Evolutionary conservation across 2,888 invertebrate genomes (phyloP).

Genomic region (Ennomos erosarius): DNA sequence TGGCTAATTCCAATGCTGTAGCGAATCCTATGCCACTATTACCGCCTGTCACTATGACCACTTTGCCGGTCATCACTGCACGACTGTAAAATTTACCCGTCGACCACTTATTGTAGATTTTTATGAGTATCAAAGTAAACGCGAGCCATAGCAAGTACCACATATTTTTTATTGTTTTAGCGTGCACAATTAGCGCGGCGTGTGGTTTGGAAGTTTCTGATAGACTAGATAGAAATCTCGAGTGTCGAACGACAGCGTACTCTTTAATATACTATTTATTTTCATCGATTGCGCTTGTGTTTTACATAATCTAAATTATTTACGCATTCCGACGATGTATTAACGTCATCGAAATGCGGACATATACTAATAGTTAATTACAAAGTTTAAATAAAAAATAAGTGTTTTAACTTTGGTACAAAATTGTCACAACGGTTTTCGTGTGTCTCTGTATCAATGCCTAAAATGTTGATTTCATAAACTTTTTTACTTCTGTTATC

Average conservation of each 20-base stretch:
- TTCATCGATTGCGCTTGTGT: conserved; percentile 1
- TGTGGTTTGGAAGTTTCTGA: conserved; percentile 18
- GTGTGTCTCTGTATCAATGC: no score
- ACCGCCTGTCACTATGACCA: conserved; percentile 91
- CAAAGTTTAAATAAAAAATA: no score
- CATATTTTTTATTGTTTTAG: conserved; percentile 42
- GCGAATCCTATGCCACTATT: conserved; percentile 94
- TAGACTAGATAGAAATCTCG: conserved; percentile 18
- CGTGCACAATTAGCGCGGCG: conserved; percentile 4
- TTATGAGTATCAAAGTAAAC: conserved; percentile 60
- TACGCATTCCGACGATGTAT: background rate
- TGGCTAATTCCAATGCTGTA: conserved; percentile 89
- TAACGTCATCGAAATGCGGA: no score
- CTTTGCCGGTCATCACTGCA: conserved; percentile 84
- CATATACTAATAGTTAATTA: no score
- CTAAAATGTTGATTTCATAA: no score
- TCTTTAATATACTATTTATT: conserved; percentile 1
- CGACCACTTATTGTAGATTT: conserved; percentile 66
- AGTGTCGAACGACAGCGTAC: conserved; percentile 7
- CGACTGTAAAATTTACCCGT: conserved; percentile 71
- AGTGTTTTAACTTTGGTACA: no score
- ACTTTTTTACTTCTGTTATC: no score
- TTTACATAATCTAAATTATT: background rate
- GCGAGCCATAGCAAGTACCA: conserved; percentile 60
- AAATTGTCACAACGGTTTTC: no score